Evolutionary conservation across 2,797 vertebrate genomes (phyloP).

Genomic region (Sebastes vulpes): DNA sequence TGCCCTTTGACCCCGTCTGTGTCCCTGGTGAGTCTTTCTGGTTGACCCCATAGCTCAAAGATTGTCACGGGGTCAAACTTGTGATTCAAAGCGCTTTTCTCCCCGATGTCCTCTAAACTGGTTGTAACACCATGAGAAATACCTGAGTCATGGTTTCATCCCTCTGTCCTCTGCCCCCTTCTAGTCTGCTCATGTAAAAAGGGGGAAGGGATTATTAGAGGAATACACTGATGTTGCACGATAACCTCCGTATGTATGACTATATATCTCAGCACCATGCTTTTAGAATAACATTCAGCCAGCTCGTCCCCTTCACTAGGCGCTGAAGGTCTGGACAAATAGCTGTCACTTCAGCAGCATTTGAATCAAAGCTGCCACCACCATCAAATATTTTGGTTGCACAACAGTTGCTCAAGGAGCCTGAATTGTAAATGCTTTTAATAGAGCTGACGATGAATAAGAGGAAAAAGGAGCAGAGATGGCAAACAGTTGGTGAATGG

Average conservation of each 20-base stretch:
- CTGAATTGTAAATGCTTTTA: constrained; percentile 67
- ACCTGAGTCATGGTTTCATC: constrained; percentile 56
- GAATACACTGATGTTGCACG: not conserved
- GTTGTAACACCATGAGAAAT: constrained; percentile 27
- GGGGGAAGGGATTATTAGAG: not conserved
- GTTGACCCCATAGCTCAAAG: constrained; percentile 13
- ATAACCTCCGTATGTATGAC: constrained; percentile 3
- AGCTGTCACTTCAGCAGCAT: constrained; percentile 10
- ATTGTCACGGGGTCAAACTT: constrained; percentile 14
- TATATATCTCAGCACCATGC: not conserved
- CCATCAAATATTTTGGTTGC: constrained; percentile 59
- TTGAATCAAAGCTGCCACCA: constrained; percentile 29
- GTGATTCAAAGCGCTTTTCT: constrained; percentile 15
- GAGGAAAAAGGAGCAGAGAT: constrained; percentile 52
- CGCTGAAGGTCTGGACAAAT: not conserved
- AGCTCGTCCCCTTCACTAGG: not conserved
- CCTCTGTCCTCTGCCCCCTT: constrained; percentile 21
- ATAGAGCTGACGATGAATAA: constrained; percentile 59
- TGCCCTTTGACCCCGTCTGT: constrained; percentile 1
- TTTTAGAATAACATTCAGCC: not conserved
- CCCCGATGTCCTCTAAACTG: constrained; percentile 14
- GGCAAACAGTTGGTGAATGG: constrained; percentile 65
- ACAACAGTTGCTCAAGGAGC: constrained; percentile 60
- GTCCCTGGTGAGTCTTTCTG: not conserved
- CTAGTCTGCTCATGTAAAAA: constrained; percentile 13